Evolutionary conservation across 2,888 invertebrate genomes (phyloP).

Genomic region (Stomorhina lunata): DNA sequence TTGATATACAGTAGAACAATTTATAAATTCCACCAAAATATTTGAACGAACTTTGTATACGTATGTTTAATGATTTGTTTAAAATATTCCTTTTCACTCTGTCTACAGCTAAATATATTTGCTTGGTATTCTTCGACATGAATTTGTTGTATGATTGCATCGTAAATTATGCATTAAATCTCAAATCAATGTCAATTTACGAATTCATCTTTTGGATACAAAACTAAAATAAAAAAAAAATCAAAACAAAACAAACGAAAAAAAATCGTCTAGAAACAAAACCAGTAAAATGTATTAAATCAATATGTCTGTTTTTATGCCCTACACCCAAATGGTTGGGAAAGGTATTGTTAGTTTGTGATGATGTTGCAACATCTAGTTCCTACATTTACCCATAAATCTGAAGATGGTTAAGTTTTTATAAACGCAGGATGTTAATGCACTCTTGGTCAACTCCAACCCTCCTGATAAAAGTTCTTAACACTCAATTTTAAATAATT

Average conservation of each 20-base stretch:
- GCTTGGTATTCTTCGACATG: slow-evolving; percentile 4
- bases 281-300: slow-evolving; percentile 24
- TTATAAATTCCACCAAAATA: not conserved
- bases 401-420: no score
- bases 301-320: slow-evolving; percentile 26
- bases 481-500: no score
- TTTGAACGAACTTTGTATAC: not conserved
- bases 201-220: slow-evolving; percentile 58
- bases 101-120: not conserved
- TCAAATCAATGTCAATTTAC: slow-evolving; percentile 65
- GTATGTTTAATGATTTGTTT: not conserved
- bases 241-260: not conserved
- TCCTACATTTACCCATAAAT: no score
- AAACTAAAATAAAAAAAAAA: slow-evolving; percentile 10
- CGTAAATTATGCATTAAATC: slow-evolving; percentile 64
- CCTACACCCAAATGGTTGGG: no score
- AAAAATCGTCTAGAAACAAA: not conserved
- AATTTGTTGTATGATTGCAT: slow-evolving; percentile 43
- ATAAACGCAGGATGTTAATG: no score
- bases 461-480: no score
- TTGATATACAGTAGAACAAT: not conserved
- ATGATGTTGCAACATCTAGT: no score
- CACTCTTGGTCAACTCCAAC: no score
- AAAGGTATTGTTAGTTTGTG: no score
- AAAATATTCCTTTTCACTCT: not conserved